Evolutionary conservation across 2,888 invertebrate species (phyloP).

Genomic region (Lepas anatifera): DNA sequence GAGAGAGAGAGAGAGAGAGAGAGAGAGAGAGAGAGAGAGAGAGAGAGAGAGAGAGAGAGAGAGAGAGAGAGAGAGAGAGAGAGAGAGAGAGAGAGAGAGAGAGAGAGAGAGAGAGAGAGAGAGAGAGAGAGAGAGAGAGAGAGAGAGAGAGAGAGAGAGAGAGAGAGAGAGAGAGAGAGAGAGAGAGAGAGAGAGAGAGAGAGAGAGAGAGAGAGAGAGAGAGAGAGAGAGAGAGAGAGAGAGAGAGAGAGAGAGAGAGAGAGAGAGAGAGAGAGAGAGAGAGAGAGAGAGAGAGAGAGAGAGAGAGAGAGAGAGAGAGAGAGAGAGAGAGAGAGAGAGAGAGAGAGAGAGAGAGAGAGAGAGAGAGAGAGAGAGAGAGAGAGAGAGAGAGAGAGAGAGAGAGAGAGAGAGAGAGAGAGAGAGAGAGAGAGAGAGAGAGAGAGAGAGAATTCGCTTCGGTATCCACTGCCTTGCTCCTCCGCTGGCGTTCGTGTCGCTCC

Average conservation of each 20-base stretch:
- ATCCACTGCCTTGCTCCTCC: too few species aligned
- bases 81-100: too few species aligned
- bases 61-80: too few species aligned
- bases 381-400: constrained; percentile 13
- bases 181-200: constrained; percentile 4
- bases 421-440: constrained; percentile 8
- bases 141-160: neutral
- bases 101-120: neutral
- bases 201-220: constrained; percentile 2
- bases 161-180: neutral
- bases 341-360: constrained; percentile 8
- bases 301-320: neutral
- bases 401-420: constrained; percentile 13
- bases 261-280: neutral
- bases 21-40: too few species aligned
- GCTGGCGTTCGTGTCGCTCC: too few species aligned
- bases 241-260: constrained; percentile 8
- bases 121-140: neutral
- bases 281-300: neutral
- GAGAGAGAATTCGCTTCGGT: neutral
- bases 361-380: constrained; percentile 12
- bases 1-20: too few species aligned
- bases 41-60: too few species aligned
- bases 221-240: constrained; percentile 7
- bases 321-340: neutral